phyloP scores from a whole-genome alignment of 2,113 vertebrate genomes.

The Empidonax traillii region DNA sequence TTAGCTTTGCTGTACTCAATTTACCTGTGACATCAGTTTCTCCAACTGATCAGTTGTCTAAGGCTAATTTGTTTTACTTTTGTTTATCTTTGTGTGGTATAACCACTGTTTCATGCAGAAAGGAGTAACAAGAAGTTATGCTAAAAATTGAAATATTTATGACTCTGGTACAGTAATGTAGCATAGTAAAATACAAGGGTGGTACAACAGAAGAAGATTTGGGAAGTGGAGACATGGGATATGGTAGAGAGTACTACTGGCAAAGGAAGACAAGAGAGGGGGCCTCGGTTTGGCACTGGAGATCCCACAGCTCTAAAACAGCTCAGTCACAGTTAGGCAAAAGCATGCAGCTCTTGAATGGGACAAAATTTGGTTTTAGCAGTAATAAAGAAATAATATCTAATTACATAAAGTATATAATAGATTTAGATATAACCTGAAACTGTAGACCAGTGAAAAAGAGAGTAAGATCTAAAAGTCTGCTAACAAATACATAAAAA shows the following conservation, averaged over 20 bases:
- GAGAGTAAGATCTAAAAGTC: not conserved
- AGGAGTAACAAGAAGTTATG: not conserved
- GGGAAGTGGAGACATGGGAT: not conserved
- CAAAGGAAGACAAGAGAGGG: not conserved
- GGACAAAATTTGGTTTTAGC: not conserved
- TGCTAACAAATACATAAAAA: not conserved
- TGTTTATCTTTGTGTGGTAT: not conserved
- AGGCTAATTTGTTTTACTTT: not conserved
- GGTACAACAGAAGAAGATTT: not conserved
- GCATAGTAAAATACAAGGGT: fast-evolving
- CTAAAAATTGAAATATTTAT: not conserved
- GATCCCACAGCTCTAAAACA: not conserved
- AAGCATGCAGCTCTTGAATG: not conserved
- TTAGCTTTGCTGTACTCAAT: not conserved
- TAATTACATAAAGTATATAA: not conserved
- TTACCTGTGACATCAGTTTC: not conserved
- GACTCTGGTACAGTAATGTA: not conserved
- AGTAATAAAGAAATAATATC: not conserved
- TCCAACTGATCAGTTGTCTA: not conserved
- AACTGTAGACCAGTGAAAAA: not conserved
- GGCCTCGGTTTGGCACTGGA: not conserved
- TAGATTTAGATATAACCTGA: not conserved
- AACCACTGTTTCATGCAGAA: not conserved
- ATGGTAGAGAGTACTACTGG: not conserved
- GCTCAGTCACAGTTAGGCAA: not conserved